phyloP scores from a whole-genome alignment of 2,113 vertebrate genomes.

The Microcebus lehilahytsara region DNA sequence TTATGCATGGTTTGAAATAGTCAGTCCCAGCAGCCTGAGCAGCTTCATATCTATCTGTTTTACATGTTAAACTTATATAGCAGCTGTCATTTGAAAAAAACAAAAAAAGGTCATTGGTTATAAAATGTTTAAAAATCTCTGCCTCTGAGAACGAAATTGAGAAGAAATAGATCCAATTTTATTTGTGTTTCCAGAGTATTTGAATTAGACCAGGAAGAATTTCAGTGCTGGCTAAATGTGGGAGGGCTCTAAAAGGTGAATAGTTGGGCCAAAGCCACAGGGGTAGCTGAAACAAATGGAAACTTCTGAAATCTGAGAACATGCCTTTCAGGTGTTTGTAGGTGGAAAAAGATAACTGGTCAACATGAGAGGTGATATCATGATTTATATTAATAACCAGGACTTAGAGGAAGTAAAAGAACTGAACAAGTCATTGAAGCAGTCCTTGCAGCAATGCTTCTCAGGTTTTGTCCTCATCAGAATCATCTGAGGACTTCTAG shows the following conservation, averaged over 20 bases:
- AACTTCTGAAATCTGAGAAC: background rate
- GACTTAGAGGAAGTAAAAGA: background rate
- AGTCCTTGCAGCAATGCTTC: background rate
- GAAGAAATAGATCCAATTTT: background rate
- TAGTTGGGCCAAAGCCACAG: background rate
- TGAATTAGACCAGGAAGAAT: background rate
- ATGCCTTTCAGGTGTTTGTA: background rate
- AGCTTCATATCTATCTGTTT: background rate
- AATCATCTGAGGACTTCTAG: background rate
- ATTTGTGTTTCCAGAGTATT: background rate
- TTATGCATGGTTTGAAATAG: background rate
- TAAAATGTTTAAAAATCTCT: background rate
- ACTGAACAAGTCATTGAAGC: background rate
- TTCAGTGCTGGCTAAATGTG: fast-evolving
- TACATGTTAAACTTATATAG: no score
- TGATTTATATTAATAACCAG: no score
- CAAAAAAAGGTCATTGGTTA: background rate
- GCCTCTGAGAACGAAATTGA: background rate
- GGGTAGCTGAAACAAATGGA: background rate
- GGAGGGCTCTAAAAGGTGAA: background rate
- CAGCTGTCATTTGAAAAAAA: background rate
- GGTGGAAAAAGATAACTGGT: background rate
- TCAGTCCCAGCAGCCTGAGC: background rate
- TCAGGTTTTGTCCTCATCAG: no score
- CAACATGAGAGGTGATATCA: background rate